A percentile compares a stretch with the other conserved stretches of the same genome.
Evolutionary conservation across 2,888 invertebrate genomes (phyloP).

Genomic region (Volucella inflata): DNA sequence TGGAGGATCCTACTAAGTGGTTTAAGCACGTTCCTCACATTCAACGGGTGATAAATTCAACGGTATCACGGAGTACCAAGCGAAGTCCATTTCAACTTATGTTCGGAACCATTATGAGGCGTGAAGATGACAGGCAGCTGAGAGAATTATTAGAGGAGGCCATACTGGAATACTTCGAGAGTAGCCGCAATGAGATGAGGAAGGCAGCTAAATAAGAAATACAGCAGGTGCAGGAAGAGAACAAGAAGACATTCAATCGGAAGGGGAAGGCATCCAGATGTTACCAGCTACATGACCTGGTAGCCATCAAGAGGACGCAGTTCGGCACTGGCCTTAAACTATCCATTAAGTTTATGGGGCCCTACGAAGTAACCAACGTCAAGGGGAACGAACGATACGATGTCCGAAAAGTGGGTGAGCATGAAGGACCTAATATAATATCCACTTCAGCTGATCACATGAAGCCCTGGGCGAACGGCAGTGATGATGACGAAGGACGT

Average conservation of each 20-base stretch:
- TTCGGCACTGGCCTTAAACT: not conserved
- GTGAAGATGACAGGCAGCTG: not conserved
- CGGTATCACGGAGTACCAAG: not conserved
- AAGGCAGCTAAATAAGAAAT: not conserved
- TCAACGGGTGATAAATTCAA: slow-evolving; percentile 2
- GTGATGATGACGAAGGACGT: too few relatives aligned
- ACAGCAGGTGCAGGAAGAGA: slow-evolving; percentile 8
- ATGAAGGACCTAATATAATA: not conserved
- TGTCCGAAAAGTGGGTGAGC: slow-evolving; percentile 1
- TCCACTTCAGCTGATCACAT: not conserved
- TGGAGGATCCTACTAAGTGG: slow-evolving; percentile 8
- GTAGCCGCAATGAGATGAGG: not conserved
- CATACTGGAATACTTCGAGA: too few relatives aligned
- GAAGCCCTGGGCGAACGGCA: not conserved
- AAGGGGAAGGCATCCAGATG: slow-evolving; percentile 19
- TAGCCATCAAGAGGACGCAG: not conserved
- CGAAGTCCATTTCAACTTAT: not conserved
- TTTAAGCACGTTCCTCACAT: not conserved
- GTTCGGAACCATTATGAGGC: not conserved
- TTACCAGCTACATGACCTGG: slow-evolving; percentile 16
- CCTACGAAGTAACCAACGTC: not conserved
- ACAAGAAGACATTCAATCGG: slow-evolving; percentile 22
- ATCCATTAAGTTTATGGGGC: slow-evolving; percentile 11
- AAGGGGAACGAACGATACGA: slow-evolving; percentile 26
- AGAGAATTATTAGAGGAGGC: not conserved